These are phyloP conservation scores for Paracyclopina nana DNA, from an alignment of 1,140 invertebrate genomes.

Conservation along the genomic window DNA sequence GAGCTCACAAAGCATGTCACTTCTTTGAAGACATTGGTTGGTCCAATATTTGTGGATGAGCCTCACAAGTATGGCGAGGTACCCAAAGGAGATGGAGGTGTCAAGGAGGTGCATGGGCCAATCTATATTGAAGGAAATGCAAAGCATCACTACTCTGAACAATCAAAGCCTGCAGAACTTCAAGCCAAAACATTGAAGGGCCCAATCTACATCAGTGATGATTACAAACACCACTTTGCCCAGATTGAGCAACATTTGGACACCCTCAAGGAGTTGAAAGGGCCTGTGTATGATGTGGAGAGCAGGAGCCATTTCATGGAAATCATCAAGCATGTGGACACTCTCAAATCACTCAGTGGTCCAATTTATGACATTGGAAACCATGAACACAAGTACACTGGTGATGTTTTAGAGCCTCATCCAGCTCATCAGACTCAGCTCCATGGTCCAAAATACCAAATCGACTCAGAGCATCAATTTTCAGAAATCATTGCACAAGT, in stretches of 20 bases:
- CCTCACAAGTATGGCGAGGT: conserved; percentile 13
- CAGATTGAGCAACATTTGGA: conserved; percentile 10
- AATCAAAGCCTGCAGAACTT: conserved; percentile 11
- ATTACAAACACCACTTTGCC: conserved; percentile 13
- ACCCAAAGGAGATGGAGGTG: neutral
- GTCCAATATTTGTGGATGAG: conserved; percentile 7
- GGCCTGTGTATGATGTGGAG: conserved; percentile 14
- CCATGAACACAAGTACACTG: too few relatives aligned
- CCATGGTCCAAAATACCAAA: conserved; percentile 3
- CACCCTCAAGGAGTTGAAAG: conserved; percentile 6
- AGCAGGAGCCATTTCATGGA: conserved; percentile 10
- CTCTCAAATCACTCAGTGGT: conserved; percentile 6
- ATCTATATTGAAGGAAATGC: conserved; percentile 6
- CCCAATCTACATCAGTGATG: conserved; percentile 13
- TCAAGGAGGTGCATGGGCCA: neutral
- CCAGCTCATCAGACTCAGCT: too few relatives aligned
- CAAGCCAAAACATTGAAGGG: neutral
- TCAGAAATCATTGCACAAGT: conserved; percentile 3
- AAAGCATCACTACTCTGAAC: conserved; percentile 4
- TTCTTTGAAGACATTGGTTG: conserved; percentile 4
- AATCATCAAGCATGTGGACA: conserved; percentile 9
- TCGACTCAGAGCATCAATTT: conserved; percentile 6
- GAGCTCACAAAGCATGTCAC: conserved; percentile 7
- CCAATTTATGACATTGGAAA: conserved; percentile 11
- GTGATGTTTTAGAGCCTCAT: too few relatives aligned